Evolutionary conservation across 2,797 vertebrate genomes (phyloP).

Genomic region (Tiaroga cobitis): DNA sequence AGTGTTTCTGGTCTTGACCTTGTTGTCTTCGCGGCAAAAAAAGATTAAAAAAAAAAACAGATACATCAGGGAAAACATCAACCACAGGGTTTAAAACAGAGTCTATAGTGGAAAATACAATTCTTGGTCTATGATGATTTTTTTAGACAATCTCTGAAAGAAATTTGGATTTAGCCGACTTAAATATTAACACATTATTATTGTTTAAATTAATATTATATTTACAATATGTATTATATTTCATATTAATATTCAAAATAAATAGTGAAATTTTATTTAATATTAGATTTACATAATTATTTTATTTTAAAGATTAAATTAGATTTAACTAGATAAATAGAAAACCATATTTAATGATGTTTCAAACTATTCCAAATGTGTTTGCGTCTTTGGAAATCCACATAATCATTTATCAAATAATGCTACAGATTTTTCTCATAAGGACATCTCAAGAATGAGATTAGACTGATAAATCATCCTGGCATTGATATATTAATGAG

Average conservation of each 20-base stretch:
- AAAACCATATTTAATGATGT: background rate
- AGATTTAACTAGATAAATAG: background rate
- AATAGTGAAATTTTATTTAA: background rate
- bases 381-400: background rate
- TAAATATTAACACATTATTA: background rate
- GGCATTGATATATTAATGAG: background rate
- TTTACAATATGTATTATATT: background rate
- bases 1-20: too few species aligned
- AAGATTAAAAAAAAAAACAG: too few species aligned
- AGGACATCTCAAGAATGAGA: background rate
- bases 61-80: too few species aligned
- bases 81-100: too few species aligned
- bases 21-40: too few species aligned
- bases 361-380: background rate
- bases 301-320: background rate
- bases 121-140: too few species aligned
- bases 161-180: too few species aligned
- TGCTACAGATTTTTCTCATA: background rate
- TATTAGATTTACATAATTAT: background rate
- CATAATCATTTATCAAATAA: background rate
- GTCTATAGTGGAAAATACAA: too few species aligned
- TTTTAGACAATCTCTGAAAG: too few species aligned
- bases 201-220: background rate
- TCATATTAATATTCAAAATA: background rate
- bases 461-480: background rate